phyloP scores from a whole-genome alignment of 2,888 invertebrate genomes.

The Cephus sareptanus region DNA sequence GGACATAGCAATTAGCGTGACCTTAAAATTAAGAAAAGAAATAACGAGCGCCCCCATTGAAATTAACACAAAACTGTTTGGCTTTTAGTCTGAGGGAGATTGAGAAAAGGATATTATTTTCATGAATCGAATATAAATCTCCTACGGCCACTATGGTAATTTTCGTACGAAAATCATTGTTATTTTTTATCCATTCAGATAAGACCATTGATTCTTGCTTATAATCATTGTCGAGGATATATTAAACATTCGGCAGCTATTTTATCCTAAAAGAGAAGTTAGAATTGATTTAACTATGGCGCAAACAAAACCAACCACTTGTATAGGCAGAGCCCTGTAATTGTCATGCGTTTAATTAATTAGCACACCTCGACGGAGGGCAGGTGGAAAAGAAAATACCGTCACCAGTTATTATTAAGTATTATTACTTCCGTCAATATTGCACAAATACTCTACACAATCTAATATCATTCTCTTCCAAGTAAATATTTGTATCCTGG shows the following conservation, averaged over 20 bases:
- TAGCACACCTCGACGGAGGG: neutral
- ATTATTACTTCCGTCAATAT: neutral
- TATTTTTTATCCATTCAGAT: neutral
- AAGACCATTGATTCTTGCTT: neutral
- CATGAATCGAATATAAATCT: neutral
- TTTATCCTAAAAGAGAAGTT: neutral
- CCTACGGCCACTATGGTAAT: neutral
- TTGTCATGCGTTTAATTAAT: neutral
- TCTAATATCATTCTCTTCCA: neutral
- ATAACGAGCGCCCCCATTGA: neutral
- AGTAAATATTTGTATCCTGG: neutral
- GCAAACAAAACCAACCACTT: neutral
- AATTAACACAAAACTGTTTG: neutral
- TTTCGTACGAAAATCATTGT: neutral
- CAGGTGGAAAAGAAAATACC: neutral
- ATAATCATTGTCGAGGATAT: neutral
- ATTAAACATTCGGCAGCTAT: neutral
- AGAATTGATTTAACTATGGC: neutral
- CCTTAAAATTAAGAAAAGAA: neutral
- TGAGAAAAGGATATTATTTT: neutral
- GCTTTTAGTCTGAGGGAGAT: neutral
- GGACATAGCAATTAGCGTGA: neutral
- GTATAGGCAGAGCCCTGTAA: neutral
- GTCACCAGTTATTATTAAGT: neutral
- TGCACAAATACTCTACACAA: neutral